Percentiles rank a stretch among this genome's conserved stretches.
Evolutionary conservation across 2,888 invertebrate genomes (phyloP).

Genomic region (Agelastica alni): DNA sequence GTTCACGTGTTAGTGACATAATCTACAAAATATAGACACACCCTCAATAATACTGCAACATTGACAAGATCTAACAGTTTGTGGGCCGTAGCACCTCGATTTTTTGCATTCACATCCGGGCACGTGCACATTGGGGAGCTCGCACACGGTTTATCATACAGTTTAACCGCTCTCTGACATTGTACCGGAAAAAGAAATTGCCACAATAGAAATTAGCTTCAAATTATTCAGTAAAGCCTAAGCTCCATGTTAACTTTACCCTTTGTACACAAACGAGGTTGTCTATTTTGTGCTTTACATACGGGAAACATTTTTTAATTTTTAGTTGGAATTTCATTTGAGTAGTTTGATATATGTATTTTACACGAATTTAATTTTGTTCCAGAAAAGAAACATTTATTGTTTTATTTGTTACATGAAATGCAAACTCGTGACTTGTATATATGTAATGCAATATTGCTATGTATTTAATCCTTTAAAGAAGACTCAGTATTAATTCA

Average conservation of each 20-base stretch:
- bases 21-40: constrained; percentile 37
- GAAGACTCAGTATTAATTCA: no score
- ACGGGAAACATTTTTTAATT: no score
- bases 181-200: constrained; percentile 46
- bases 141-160: constrained; percentile 38
- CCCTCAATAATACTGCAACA: constrained; percentile 31
- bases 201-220: constrained; percentile 41
- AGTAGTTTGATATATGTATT: no score
- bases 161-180: constrained; percentile 45
- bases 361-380: no score
- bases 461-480: no score
- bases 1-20: constrained; percentile 31
- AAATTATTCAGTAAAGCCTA: constrained; percentile 40
- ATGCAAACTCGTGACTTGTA: no score
- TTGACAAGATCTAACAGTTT: constrained; percentile 32
- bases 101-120: constrained; percentile 47
- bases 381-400: no score
- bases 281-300: constrained; percentile 6
- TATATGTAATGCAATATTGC: no score
- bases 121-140: constrained; percentile 43
- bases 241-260: constrained; percentile 11
- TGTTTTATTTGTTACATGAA: no score
- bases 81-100: constrained; percentile 33
- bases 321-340: no score
- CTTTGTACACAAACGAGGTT: constrained; percentile 1